phyloP scores from a whole-genome alignment of 2,797 vertebrate species.

The Onychomys torridus region DNA sequence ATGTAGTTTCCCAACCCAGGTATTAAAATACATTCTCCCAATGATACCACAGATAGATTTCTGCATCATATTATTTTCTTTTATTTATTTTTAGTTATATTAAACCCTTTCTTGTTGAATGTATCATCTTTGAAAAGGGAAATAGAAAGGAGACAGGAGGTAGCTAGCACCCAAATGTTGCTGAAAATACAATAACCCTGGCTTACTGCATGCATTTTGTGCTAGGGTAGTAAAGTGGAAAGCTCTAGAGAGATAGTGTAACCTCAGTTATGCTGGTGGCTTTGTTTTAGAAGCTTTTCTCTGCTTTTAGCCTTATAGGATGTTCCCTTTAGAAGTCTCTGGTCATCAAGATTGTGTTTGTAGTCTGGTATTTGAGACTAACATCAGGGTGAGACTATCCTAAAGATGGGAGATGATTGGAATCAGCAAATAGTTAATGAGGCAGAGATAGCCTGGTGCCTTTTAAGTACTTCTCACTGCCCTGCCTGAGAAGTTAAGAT shows the following conservation, averaged over 20 bases:
- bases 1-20: neutral
- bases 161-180: neutral
- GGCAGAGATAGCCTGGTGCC: neutral
- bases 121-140: neutral
- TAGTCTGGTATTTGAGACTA: neutral
- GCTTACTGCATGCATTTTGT: neutral
- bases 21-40: neutral
- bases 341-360: neutral
- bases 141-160: neutral
- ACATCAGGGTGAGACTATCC: neutral
- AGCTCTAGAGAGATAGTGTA: neutral
- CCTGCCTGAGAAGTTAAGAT: neutral
- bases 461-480: neutral
- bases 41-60: slow-evolving; percentile 24
- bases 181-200: neutral
- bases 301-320: neutral
- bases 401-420: neutral
- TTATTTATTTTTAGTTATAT: slow-evolving; percentile 72
- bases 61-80: slow-evolving; percentile 63
- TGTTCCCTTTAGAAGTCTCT: neutral
- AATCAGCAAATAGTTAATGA: neutral
- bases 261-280: neutral
- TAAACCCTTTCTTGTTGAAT: slow-evolving; percentile 74
- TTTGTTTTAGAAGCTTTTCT: neutral
- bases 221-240: neutral